Evolutionary conservation across 2,797 vertebrate species (phyloP).

Genomic region (Smutsia temminckii): DNA sequence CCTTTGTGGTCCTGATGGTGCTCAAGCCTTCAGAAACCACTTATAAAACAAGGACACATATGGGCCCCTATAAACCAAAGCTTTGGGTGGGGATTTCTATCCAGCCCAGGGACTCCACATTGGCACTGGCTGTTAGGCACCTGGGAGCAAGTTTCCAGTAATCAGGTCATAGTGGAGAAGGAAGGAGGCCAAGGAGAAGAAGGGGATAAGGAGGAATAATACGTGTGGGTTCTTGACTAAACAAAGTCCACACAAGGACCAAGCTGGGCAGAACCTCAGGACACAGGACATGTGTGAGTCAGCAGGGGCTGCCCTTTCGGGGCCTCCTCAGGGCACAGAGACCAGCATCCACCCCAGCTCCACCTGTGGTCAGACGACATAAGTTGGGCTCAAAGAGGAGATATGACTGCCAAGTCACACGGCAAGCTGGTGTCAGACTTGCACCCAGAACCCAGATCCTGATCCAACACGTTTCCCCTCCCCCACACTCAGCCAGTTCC

Average conservation of each 20-base stretch:
- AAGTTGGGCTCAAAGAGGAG: not conserved
- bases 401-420: not conserved
- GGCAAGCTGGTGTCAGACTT: not conserved
- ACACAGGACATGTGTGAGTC: rapidly evolving
- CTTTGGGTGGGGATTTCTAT: not conserved
- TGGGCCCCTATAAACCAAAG: not conserved
- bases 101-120: no score
- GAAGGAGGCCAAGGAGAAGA: not conserved
- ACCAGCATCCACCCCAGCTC: not conserved
- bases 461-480: no score
- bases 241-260: not conserved
- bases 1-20: not conserved
- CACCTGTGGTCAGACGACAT: not conserved
- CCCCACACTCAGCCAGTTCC: not conserved
- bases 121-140: not conserved
- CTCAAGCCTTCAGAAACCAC: not conserved
- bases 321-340: not conserved
- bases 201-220: not conserved
- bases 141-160: not conserved
- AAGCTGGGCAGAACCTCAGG: not conserved
- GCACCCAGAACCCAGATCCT: not conserved
- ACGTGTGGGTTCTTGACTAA: not conserved
- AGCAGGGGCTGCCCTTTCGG: not conserved
- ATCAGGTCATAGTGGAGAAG: not conserved
- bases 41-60: not conserved